Evolutionary conservation across 2,113 vertebrate genomes (phyloP), one percentile per base, ranked within the genome.

Genomic region (Lepus timidus): DNA sequence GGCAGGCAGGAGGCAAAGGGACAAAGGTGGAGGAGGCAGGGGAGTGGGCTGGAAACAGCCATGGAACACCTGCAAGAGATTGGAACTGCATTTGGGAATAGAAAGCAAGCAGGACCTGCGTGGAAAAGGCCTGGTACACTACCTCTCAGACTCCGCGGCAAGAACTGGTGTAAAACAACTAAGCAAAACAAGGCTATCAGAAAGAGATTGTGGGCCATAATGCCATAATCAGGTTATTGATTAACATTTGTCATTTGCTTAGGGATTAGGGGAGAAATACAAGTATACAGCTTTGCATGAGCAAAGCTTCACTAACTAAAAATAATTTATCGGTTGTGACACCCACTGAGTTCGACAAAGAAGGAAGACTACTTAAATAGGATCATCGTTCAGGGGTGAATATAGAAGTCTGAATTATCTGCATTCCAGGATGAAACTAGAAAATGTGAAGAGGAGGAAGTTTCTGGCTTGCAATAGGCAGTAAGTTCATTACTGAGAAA

Each of bases 401-500:
- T 36, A 39, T 9, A 64, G 71, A 86, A 39, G 52, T 61, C 79
- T 83, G 70, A 6, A 6, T 70, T 74, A 44, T 61, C 79, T 83
- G 70, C 9, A 6, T 70, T 74, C 75, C 44, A 65, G 80, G 36
- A 75, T 39, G 22, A 13, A 86, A 39, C 22, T 19, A 89, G 62
- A 71, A 82, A 64, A 39, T n/a, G 20, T 74, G 27, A 85, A 94
- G 61, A 81, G 44, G 0, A 90, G 76, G 65, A 93, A 85, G 44
- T 85, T 88, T 93, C 65, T 76, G 29, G 61, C 51, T 87, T 81
- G 75, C 1, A 85, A 17, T 29, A 85, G 80, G 64, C 79, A 70
- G 0, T 73, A 49, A 67, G 49, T 78, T 70, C 36, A 78, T 96
- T 83, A 49, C 36, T 83, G 62, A 70, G 61, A 89, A 85, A 89